Evolutionary conservation across 1,140 invertebrate species (phyloP), one percentile per base, ranked within the genome.

Genomic region (Drosophila lowei): DNA sequence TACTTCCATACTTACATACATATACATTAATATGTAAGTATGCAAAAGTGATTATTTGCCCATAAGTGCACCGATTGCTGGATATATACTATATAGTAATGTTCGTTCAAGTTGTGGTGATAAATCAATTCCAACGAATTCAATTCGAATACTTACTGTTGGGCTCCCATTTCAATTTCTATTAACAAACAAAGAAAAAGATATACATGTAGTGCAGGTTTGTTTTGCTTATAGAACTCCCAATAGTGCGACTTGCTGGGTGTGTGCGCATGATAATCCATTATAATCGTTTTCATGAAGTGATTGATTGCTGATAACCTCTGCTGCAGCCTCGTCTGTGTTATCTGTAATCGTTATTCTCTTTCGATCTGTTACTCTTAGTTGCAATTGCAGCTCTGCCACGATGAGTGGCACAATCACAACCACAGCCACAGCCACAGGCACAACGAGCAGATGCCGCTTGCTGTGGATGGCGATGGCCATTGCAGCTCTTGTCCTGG

Each of bases 21-120:
- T 7, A 7, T 5, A 53, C 8, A 47, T 53, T 7, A 2, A 8
- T 2, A 44, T 43, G 21, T 25, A 52, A 44, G 46, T 41, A 42
- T 52, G 56, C 28, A 56, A 4, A 16, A 28, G 38, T 28, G 18
- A 4, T 34, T 47, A 70, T 15, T 46, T 28, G 34, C 2, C 63
- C 18, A 63, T 41, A 63, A 28, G 25, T 63, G 67, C 50, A 56
- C 34, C 4, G 23, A 43, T n/a, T 15, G 43, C 50, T 28, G 16
- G 1, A 23, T 44, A 50, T 50, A 28, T 28, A 15, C 16, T n/a
- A 23, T 42, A 49, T 42, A 43, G 5, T 47, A 52, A 8, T 28
- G 11, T 16, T 53, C 30, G n/a, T 7, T 13, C 18, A 30, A 16
- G 11, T 28, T 13, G 30, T 9, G 2, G 6, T 50, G 18, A 65